Evolutionary conservation across 2,888 invertebrate genomes (phyloP).

Genomic region (Cheilosia grossa): DNA sequence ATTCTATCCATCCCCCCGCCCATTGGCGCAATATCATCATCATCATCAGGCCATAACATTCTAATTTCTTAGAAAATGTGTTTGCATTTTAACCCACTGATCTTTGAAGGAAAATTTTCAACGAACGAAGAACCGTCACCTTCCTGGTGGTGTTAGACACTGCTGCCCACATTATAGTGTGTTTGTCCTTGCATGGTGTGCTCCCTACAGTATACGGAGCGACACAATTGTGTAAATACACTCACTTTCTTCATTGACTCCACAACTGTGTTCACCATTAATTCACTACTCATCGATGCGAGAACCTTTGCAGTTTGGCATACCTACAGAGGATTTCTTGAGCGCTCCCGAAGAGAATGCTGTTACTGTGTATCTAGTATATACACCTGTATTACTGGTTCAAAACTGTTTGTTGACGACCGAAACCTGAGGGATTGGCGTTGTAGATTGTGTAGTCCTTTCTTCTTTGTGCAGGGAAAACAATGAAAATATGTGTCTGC

Average conservation of each 20-base stretch:
- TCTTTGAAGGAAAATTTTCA: conserved; percentile 55
- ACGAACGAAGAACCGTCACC: conserved; percentile 3
- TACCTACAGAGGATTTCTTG: conserved; percentile 22
- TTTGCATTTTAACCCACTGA: conserved; percentile 66
- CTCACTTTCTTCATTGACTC: conserved; percentile 64
- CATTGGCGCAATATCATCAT: conserved; percentile 10
- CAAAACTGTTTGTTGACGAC: conserved; percentile 45
- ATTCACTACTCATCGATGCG: conserved; percentile 66
- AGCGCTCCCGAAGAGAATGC: conserved; percentile 12
- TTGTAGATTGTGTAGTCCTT: conserved; percentile 28
- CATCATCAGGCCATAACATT: conserved; percentile 55
- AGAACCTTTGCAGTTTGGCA: conserved; percentile 39
- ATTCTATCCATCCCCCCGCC: conserved; percentile 4
- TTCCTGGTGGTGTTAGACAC: neutral
- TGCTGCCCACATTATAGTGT: neutral
- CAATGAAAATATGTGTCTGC: conserved; percentile 65
- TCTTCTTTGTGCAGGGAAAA: conserved; percentile 36
- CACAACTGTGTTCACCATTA: conserved; percentile 62
- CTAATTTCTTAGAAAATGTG: conserved; percentile 63
- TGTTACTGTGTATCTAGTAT: conserved; percentile 12
- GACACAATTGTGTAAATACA: conserved; percentile 57
- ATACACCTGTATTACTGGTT: conserved; percentile 22
- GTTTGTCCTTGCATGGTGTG: conserved; percentile 35
- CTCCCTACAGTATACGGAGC: neutral
- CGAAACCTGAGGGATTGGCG: conserved; percentile 48